These are phyloP conservation scores for Agapornis canus DNA, from an alignment of 2,797 vertebrate species.

Conservation along the genomic window DNA sequence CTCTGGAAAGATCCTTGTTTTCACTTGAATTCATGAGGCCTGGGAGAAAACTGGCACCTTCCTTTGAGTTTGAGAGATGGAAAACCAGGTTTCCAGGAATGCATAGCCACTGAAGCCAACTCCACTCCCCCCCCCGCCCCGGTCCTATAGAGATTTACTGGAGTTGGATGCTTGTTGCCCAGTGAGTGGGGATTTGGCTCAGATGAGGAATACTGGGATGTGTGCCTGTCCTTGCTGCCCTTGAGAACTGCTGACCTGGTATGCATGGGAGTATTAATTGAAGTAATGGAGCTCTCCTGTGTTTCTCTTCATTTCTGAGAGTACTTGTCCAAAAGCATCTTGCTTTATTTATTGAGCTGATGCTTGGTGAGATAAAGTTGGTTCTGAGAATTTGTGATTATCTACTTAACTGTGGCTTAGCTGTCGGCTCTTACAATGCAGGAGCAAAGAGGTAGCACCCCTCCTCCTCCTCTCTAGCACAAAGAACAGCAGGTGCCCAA, in stretches of 20 bases:
- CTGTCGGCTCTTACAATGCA: neutral
- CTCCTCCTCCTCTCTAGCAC: fast-evolving
- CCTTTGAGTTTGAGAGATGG: neutral
- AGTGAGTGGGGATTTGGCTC: neutral
- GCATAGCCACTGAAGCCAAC: fast-evolving
- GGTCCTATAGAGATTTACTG: neutral
- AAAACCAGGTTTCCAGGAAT: neutral
- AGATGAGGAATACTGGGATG: neutral
- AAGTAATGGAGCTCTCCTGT: neutral
- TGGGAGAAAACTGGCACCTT: neutral
- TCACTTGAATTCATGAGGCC: neutral
- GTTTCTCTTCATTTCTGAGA: neutral
- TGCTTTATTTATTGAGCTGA: slow-evolving; percentile 1
- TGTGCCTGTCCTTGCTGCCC: neutral
- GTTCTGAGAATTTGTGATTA: neutral
- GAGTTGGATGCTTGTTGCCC: neutral
- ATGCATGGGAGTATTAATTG: neutral
- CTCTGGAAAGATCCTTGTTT: neutral
- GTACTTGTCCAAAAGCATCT: neutral
- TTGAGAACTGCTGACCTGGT: slow-evolving; percentile 49
- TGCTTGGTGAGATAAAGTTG: neutral
- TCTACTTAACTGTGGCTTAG: neutral
- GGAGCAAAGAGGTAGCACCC: neutral
- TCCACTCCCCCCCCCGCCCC: fast-evolving
- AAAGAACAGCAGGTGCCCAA: neutral